These are phyloP conservation scores for Arrhamphus sclerolepis DNA, from an alignment of 2,797 vertebrate species.

Conservation along the genomic window DNA sequence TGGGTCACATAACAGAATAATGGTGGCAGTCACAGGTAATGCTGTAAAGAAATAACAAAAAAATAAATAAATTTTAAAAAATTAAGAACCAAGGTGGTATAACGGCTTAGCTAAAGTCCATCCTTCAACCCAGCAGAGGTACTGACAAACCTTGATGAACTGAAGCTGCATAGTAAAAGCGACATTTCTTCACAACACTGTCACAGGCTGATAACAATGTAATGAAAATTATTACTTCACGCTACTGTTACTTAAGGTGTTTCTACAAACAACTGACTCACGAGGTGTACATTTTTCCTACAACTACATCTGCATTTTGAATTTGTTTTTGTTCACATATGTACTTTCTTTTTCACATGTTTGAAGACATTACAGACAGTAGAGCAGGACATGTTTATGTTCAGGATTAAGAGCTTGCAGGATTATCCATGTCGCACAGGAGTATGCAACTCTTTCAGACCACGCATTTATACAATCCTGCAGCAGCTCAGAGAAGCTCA, in stretches of 20 bases:
- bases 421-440: slow-evolving; percentile 60
- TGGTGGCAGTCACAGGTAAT: no score
- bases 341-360: not conserved
- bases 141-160: not conserved
- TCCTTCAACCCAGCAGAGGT: not conserved
- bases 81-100: no score
- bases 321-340: not conserved
- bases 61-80: no score
- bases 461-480: slow-evolving; percentile 59
- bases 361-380: slow-evolving; percentile 10
- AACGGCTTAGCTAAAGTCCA: no score
- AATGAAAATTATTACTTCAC: not conserved
- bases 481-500: slow-evolving; percentile 35
- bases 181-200: not conserved
- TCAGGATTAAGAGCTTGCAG: slow-evolving; percentile 73
- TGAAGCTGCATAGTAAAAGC: not conserved
- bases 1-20: no score
- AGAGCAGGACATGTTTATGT: slow-evolving; percentile 33
- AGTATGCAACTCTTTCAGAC: slow-evolving; percentile 38
- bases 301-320: no score
- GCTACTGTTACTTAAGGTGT: not conserved
- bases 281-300: no score
- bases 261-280: no score
- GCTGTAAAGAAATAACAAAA: no score
- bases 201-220: no score